These are phyloP conservation scores for Rhopalosiphum maidis DNA, from an alignment of 1,140 invertebrate species.

Conservation along the genomic window DNA sequence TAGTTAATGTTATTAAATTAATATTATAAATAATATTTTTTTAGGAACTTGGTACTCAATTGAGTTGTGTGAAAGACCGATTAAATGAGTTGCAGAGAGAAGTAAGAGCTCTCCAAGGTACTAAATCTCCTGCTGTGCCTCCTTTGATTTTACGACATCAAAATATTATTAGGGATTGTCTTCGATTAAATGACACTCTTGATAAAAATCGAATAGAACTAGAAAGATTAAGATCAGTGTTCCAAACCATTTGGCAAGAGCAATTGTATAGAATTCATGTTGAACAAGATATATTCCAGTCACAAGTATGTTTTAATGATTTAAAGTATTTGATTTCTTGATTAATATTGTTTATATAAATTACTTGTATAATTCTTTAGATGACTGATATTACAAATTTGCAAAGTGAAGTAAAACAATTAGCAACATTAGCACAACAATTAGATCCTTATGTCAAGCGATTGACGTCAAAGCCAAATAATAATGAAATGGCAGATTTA, in stretches of 20 bases:
- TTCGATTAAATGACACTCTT: constrained; percentile 70
- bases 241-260: constrained; percentile 74
- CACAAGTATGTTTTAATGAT: constrained; percentile 64
- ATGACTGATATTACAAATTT: constrained; percentile 73
- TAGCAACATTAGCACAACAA: constrained; percentile 70
- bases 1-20: background rate
- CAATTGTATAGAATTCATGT: constrained; percentile 73
- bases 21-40: background rate
- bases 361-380: constrained; percentile 63
- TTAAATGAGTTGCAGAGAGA: constrained; percentile 72
- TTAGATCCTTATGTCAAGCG: constrained; percentile 72
- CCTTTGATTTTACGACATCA: constrained; percentile 69
- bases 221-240: constrained; percentile 69
- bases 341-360: background rate
- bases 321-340: background rate
- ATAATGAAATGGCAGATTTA: constrained; percentile 63
- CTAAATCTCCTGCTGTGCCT: constrained; percentile 65
- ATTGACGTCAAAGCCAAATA: constrained; percentile 62
- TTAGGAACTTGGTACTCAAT: constrained; percentile 70
- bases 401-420: constrained; percentile 72
- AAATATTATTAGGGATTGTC: constrained; percentile 69
- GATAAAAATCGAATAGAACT: constrained; percentile 71
- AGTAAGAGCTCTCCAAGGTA: constrained; percentile 67
- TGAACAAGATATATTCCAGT: constrained; percentile 74
- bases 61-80: constrained; percentile 71